Percentiles rank a stretch among this genome's conserved stretches.
phyloP scores from a whole-genome alignment of 2,888 invertebrate species.

The Amblyjoppa proteus region DNA sequence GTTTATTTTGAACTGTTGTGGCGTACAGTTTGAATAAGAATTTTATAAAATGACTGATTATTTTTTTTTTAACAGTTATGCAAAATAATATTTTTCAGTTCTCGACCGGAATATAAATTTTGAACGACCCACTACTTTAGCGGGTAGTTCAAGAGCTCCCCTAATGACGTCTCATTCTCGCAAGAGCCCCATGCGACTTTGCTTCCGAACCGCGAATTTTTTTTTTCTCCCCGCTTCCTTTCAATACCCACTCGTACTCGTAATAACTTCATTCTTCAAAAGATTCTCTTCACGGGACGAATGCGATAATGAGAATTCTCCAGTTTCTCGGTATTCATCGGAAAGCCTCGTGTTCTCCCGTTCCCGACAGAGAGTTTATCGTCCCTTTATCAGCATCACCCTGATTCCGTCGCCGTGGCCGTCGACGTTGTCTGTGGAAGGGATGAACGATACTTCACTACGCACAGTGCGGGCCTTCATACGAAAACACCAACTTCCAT shows the following conservation, averaged over 20 bases:
- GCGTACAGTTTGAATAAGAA: not conserved
- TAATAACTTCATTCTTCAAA: conserved; percentile 38
- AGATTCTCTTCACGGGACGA: conserved; percentile 11
- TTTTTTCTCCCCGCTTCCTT: conserved; percentile 14
- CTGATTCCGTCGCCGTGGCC: conserved; percentile 5
- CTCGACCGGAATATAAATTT: conserved; percentile 6
- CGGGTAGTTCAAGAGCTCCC: conserved; percentile 25
- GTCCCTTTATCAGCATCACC: conserved; percentile 60
- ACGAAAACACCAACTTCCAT: conserved; percentile 56
- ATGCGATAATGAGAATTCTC: conserved; percentile 46
- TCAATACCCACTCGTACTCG: not conserved
- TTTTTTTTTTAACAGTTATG: no score
- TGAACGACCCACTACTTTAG: conserved; percentile 18
- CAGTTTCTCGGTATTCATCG: conserved; percentile 45
- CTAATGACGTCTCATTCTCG: conserved; percentile 38
- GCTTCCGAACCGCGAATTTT: not conserved
- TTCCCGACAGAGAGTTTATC: conserved; percentile 61
- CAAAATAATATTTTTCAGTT: not conserved
- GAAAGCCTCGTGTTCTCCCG: conserved; percentile 35
- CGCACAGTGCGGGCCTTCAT: conserved; percentile 57
- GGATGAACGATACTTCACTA: conserved; percentile 54
- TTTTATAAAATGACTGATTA: not conserved
- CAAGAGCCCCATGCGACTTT: not conserved
- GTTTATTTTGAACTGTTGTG: not conserved
- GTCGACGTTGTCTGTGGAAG: conserved; percentile 40